Percentiles rank a stretch among this genome's conserved stretches.
phyloP scores from a whole-genome alignment of 2,797 vertebrate species.

The Nannoperca australis region DNA sequence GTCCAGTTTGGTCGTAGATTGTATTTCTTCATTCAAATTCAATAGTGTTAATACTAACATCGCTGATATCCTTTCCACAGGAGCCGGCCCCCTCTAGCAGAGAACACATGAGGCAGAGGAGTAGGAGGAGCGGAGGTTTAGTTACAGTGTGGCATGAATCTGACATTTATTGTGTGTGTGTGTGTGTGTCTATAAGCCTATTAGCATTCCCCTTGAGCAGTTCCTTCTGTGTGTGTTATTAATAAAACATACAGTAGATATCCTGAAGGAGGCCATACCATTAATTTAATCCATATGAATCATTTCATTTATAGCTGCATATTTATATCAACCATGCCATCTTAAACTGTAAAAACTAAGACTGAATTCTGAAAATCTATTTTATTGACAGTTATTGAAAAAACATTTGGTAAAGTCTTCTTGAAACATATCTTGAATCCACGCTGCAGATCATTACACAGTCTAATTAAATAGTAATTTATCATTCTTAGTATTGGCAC shows the following conservation, averaged over 20 bases:
- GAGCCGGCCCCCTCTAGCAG: slow-evolving; percentile 8
- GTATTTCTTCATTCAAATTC: slow-evolving; percentile 28
- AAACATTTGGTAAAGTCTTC: not conserved
- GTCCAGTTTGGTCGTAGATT: slow-evolving; percentile 4
- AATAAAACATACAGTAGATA: slow-evolving; percentile 74
- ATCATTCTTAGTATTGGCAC: not conserved
- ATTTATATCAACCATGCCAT: slow-evolving; percentile 1
- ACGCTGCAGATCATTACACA: not conserved
- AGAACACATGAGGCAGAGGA: slow-evolving; percentile 27
- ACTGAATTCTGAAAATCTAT: not conserved
- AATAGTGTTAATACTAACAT: slow-evolving; percentile 16
- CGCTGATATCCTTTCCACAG: slow-evolving; percentile 19
- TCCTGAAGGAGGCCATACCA: slow-evolving; percentile 53
- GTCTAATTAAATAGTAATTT: not conserved
- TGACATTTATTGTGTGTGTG: slow-evolving; percentile 60
- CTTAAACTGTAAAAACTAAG: slow-evolving; percentile 1
- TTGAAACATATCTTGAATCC: not conserved
- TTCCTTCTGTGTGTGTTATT: slow-evolving; percentile 65
- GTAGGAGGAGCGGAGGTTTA: slow-evolving; percentile 61
- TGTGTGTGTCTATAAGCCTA: slow-evolving; percentile 60
- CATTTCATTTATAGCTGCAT: slow-evolving; percentile 33
- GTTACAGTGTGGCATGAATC: slow-evolving; percentile 62
- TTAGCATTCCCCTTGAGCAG: slow-evolving; percentile 75
- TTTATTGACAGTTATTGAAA: not conserved
- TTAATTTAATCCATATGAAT: slow-evolving; percentile 55